Evolutionary conservation across 2,888 invertebrate species (phyloP).

Genomic region (Nephrotoma flavescens): DNA sequence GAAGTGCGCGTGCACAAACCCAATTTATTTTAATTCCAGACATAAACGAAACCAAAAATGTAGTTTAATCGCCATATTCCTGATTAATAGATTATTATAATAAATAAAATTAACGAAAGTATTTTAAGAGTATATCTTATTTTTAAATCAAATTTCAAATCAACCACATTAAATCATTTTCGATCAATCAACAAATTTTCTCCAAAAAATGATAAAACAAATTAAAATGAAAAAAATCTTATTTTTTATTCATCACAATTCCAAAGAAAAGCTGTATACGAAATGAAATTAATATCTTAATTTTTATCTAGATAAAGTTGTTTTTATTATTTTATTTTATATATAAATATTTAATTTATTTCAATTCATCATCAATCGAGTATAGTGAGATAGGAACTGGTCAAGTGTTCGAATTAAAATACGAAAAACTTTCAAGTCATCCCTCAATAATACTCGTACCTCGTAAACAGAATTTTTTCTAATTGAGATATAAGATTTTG

Average conservation of each 20-base stretch:
- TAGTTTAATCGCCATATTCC: background rate
- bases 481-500: background rate
- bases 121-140: background rate
- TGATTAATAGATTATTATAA: background rate
- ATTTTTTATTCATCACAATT: background rate
- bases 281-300: background rate
- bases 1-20: too few relatives aligned
- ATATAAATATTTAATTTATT: background rate
- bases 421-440: background rate
- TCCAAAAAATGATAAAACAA: background rate
- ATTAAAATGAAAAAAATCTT: background rate
- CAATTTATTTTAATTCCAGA: too few relatives aligned
- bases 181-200: background rate
- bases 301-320: background rate
- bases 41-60: too few relatives aligned
- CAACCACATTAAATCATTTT: background rate
- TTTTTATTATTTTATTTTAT: background rate
- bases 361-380: background rate
- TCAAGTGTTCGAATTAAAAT: background rate
- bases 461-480: background rate
- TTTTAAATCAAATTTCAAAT: background rate
- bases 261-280: background rate
- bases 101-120: background rate
- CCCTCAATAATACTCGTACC: background rate
- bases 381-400: background rate